phyloP scores from a whole-genome alignment of 2,797 vertebrate species.

The Syngnathus acus region DNA sequence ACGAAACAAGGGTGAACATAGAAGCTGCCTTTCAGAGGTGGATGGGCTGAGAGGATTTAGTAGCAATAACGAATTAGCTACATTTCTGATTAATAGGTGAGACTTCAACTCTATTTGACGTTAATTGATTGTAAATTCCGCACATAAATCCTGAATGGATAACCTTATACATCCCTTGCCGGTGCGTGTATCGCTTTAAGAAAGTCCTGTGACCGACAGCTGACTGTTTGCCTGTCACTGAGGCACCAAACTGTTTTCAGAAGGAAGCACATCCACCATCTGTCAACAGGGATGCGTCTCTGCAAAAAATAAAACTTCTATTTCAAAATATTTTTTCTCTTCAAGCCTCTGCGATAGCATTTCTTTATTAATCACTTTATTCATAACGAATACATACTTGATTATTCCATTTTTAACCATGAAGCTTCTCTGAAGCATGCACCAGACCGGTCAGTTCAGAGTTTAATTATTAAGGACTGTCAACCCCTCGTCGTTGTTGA shows the following conservation, averaged over 20 bases:
- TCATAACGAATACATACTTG: no score
- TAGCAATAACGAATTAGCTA: no score
- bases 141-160: no score
- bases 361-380: no score
- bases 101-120: no score
- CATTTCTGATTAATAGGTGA: no score
- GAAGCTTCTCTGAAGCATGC: not conserved
- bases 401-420: not conserved
- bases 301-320: not conserved
- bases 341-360: not conserved
- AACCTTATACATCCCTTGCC: no score
- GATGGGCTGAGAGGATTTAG: no score
- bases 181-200: not conserved
- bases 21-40: no score
- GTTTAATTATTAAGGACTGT: not conserved
- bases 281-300: not conserved
- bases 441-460: not conserved
- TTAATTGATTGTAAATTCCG: no score
- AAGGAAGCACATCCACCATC: not conserved
- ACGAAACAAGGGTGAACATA: no score
- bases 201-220: not conserved
- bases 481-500: not conserved
- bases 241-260: not conserved
- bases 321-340: not conserved
- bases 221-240: not conserved